phyloP scores from a whole-genome alignment of 35 echinoderm and acorn worm species.

The Diadema setosum region DNA sequence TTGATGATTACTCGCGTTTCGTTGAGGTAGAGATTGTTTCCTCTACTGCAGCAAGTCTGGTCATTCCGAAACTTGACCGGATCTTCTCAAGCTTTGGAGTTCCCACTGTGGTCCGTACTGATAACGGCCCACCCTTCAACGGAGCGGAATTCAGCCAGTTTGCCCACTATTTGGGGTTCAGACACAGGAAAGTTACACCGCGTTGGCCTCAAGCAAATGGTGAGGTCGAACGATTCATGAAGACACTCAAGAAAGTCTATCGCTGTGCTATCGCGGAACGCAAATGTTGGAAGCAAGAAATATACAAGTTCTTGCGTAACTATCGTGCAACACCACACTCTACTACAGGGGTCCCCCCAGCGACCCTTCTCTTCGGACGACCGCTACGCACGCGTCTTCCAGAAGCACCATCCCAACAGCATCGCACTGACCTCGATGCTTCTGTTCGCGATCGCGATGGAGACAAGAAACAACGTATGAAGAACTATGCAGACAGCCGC shows the following conservation, averaged over 20 bases:
- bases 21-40: conserved; percentile 57
- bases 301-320: conserved; percentile 46
- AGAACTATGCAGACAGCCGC: not conserved
- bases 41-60: conserved; percentile 55
- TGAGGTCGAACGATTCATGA: no score
- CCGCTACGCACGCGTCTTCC: conserved; percentile 28
- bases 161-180: conserved; percentile 68
- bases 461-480: not conserved
- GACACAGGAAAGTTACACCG: conserved; percentile 58
- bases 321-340: conserved; percentile 73
- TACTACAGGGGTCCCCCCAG: conserved; percentile 47
- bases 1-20: conserved; percentile 26
- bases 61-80: conserved; percentile 62
- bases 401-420: not conserved
- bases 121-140: conserved; percentile 81
- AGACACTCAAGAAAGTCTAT: conserved; percentile 62
- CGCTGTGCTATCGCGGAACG: not conserved
- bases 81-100: conserved; percentile 60
- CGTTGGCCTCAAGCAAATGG: conserved; percentile 80
- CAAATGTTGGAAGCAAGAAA: conserved; percentile 1
- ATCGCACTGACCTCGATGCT: not conserved
- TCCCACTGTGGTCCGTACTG: conserved; percentile 15
- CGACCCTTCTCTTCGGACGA: conserved; percentile 38
- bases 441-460: not conserved
- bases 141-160: conserved; percentile 46